phyloP scores from a whole-genome alignment of 2,797 vertebrate genomes.

The Falco peregrinus region DNA sequence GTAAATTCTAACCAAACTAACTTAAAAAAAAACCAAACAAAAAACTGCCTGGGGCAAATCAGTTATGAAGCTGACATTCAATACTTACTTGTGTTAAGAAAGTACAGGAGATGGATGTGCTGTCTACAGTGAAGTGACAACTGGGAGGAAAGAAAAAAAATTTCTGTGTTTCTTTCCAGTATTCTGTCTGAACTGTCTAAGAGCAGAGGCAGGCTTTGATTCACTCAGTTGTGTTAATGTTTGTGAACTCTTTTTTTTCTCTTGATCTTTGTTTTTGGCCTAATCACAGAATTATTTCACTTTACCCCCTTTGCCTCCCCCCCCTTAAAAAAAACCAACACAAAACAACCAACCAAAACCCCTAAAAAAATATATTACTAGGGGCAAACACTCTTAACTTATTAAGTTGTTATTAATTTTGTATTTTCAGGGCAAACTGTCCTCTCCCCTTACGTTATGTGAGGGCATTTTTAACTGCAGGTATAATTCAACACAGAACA shows the following conservation, averaged over 20 bases:
- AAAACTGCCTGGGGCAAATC: not conserved
- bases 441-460: not conserved
- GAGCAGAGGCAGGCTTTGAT: not conserved
- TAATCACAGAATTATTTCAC: not conserved
- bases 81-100: not conserved
- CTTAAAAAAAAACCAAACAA: not conserved
- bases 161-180: not conserved
- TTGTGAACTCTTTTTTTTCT: not conserved
- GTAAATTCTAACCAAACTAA: not conserved
- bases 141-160: not conserved
- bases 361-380: not conserved
- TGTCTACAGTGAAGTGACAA: not conserved
- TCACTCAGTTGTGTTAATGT: not conserved
- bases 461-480: not conserved
- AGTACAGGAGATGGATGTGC: not conserved
- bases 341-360: not conserved
- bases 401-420: not conserved
- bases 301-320: too few species aligned
- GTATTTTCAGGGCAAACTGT: not conserved
- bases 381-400: not conserved
- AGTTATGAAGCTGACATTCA: not conserved
- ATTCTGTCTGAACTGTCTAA: not conserved
- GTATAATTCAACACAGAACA: not conserved
- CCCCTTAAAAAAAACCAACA: not conserved
- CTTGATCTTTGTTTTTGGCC: not conserved